These are phyloP conservation scores for Lindbergichthys nudifrons DNA, from an alignment of 2,797 vertebrate genomes.

Conservation along the genomic window DNA sequence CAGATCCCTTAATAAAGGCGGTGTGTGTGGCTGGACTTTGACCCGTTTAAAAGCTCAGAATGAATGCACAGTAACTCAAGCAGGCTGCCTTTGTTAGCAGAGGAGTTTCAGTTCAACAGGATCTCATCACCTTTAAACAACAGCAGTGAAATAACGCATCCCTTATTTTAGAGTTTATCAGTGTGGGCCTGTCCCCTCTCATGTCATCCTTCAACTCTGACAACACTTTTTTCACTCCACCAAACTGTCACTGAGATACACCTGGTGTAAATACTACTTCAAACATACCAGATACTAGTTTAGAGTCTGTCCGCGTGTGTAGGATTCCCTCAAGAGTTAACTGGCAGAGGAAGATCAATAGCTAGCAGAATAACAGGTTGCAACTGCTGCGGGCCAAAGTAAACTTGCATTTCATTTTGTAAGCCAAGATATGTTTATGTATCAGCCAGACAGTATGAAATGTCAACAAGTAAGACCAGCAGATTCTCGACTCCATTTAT, in stretches of 20 bases:
- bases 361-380: conserved; percentile 10
- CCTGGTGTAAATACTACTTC: conserved; percentile 11
- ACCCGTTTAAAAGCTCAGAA: conserved; percentile 4
- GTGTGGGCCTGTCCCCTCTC: not conserved
- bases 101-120: not conserved
- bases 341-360: conserved; percentile 26
- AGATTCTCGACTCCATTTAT: not conserved
- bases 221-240: not conserved
- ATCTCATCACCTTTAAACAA: conserved; percentile 2
- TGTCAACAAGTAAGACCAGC: not conserved
- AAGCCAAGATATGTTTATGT: not conserved
- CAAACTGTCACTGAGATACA: not conserved
- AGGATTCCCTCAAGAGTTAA: not conserved
- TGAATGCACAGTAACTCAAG: conserved; percentile 12
- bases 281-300: not conserved
- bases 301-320: not conserved
- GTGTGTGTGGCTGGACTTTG: conserved; percentile 49
- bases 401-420: conserved; percentile 27
- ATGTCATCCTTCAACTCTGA: not conserved
- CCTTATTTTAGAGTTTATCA: conserved; percentile 32
- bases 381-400: conserved; percentile 21
- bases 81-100: not conserved
- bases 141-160: conserved; percentile 11
- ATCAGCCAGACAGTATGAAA: not conserved
- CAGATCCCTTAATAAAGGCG: conserved; percentile 17